phyloP scores from a whole-genome alignment of 2,888 invertebrate genomes.

The Leptinotarsa juncta region DNA sequence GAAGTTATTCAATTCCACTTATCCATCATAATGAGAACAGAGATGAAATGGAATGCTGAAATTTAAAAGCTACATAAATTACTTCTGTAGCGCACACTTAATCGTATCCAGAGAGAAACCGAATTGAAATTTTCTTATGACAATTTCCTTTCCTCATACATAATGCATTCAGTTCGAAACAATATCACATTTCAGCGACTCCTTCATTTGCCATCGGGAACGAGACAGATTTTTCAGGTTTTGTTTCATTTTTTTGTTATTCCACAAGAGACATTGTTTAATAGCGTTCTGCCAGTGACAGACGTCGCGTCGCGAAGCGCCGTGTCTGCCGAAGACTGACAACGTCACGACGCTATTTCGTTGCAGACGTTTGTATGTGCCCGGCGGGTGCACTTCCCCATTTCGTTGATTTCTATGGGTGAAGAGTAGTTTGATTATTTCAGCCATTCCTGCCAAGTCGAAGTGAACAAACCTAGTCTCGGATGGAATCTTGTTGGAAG shows the following conservation, averaged over 20 bases:
- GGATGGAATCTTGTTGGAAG: not conserved
- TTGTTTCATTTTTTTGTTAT: conserved; percentile 30
- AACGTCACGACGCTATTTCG: conserved; percentile 48
- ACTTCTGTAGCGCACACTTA: not conserved
- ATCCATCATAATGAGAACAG: too few species aligned
- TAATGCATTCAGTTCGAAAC: not conserved
- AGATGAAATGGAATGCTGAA: too few species aligned
- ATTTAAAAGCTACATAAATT: not conserved
- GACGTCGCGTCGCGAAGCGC: conserved; percentile 39
- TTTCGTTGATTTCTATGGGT: conserved; percentile 17
- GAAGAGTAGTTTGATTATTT: conserved; percentile 8
- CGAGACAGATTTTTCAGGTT: not conserved
- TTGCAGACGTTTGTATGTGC: conserved; percentile 36
- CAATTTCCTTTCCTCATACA: not conserved
- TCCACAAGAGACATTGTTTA: conserved; percentile 50
- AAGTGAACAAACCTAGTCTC: not conserved
- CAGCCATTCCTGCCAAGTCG: not conserved
- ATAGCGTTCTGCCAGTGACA: conserved; percentile 53
- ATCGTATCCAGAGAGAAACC: not conserved
- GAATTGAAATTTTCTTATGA: not conserved
- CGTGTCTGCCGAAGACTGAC: conserved; percentile 45
- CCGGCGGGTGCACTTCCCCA: conserved; percentile 28
- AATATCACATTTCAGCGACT: conserved; percentile 1
- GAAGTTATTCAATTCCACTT: too few species aligned
- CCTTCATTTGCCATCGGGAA: conserved; percentile 4